A percentile compares a stretch with the other conserved stretches of the same genome.
Evolutionary conservation across 2,113 vertebrate species (phyloP).

Genomic region (Elaphurus davidianus): DNA sequence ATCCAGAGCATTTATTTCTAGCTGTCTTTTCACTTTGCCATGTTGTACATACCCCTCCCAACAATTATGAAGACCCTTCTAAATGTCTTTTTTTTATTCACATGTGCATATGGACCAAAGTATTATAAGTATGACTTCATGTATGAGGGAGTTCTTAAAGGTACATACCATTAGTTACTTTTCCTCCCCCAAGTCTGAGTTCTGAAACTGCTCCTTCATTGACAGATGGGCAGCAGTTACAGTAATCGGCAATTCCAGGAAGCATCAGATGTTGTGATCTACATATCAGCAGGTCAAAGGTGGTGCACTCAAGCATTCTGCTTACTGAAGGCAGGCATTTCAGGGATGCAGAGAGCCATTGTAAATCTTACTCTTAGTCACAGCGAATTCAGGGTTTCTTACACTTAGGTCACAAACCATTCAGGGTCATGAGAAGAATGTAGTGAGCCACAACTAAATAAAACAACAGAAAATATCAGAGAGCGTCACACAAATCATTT

Average conservation of each 20-base stretch:
- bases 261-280: conserved; percentile 61
- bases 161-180: conserved; percentile 75
- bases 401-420: background rate
- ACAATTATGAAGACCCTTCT: conserved; percentile 43
- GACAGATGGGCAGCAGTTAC: conserved; percentile 74
- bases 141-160: conserved; percentile 59
- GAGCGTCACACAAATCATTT: background rate
- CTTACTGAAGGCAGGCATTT: conserved; percentile 73
- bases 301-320: conserved; percentile 66
- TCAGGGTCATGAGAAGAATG: background rate
- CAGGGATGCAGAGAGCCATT: conserved; percentile 66
- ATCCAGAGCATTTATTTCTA: conserved; percentile 2
- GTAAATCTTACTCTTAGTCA: conserved; percentile 1
- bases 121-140: conserved; percentile 64
- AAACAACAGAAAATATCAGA: background rate
- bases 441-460: background rate
- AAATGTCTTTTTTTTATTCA: conserved; percentile 44
- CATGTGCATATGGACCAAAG: conserved; percentile 60
- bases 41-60: conserved; percentile 49
- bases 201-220: conserved; percentile 71
- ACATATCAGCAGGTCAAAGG: conserved; percentile 75
- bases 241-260: conserved; percentile 72
- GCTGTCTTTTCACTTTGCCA: conserved; percentile 18
- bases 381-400: background rate
- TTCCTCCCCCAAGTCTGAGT: conserved; percentile 73